Evolutionary conservation across 1,140 invertebrate genomes (phyloP).

Genomic region (Drosophila pectinifera): DNA sequence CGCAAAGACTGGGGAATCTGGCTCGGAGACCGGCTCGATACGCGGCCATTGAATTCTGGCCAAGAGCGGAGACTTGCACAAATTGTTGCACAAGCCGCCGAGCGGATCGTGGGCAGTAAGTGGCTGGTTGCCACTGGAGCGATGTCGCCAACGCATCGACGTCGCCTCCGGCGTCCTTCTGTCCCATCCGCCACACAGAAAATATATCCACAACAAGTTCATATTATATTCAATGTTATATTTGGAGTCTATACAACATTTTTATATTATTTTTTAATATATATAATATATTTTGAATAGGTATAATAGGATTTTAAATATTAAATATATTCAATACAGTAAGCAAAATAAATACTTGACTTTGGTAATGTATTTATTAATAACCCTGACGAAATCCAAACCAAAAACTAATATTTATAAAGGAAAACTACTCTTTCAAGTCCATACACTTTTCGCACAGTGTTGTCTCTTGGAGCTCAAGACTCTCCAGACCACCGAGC

Average conservation of each 20-base stretch:
- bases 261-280: too few relatives aligned
- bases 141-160: slow-evolving; percentile 65
- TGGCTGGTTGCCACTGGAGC: slow-evolving; percentile 60
- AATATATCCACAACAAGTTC: too few relatives aligned
- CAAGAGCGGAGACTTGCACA: slow-evolving; percentile 56
- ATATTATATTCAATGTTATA: too few relatives aligned
- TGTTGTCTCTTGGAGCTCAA: slow-evolving; percentile 11
- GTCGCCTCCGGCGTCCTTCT: slow-evolving; percentile 21
- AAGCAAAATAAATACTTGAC: too few relatives aligned
- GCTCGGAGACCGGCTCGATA: slow-evolving; percentile 23
- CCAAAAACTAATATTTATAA: too few relatives aligned
- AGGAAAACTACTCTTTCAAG: not conserved
- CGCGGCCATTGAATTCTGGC: slow-evolving; percentile 61
- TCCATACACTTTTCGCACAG: not conserved
- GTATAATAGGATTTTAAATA: too few relatives aligned
- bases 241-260: too few relatives aligned
- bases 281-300: too few relatives aligned
- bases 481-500: slow-evolving; percentile 30
- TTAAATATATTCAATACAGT: too few relatives aligned
- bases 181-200: not conserved
- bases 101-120: slow-evolving; percentile 53
- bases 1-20: slow-evolving; percentile 13
- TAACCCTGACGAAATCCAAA: too few relatives aligned
- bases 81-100: slow-evolving; percentile 68
- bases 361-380: too few relatives aligned